Evolutionary conservation across 2,113 vertebrate genomes (phyloP).

Genomic region (Pituophis catenifer): DNA sequence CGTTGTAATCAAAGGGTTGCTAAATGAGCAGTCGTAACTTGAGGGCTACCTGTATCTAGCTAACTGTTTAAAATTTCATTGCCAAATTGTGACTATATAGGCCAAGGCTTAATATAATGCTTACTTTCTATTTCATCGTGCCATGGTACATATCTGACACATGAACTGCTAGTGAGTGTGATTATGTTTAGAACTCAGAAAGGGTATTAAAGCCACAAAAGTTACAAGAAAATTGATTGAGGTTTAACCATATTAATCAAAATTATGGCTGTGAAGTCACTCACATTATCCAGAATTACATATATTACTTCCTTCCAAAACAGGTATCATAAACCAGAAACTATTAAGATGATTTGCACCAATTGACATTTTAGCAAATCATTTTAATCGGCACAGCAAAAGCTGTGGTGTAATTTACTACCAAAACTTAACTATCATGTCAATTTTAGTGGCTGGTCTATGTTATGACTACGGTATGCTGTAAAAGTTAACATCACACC

Average conservation of each 20-base stretch:
- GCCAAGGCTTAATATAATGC: background rate
- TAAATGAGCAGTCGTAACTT: too few species aligned
- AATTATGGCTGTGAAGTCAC: background rate
- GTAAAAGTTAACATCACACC: background rate
- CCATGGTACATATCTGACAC: background rate
- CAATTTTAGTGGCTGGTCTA: constrained; percentile 4
- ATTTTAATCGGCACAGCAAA: background rate
- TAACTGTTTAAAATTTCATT: background rate
- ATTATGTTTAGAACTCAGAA: background rate
- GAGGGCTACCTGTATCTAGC: background rate
- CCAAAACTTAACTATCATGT: constrained; percentile 12
- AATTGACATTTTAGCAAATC: constrained; percentile 6
- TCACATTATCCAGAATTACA: background rate
- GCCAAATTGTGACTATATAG: background rate
- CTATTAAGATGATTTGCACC: background rate
- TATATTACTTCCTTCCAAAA: background rate
- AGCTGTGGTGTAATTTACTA: constrained; percentile 1
- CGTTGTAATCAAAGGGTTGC: too few species aligned
- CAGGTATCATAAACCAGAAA: background rate
- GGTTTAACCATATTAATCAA: background rate
- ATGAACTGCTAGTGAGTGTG: background rate
- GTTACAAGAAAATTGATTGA: background rate
- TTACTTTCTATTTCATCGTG: background rate
- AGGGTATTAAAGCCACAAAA: background rate
- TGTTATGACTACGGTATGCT: background rate